These are phyloP conservation scores for Alca torda DNA, from an alignment of 2,797 vertebrate genomes.

Conservation along the genomic window DNA sequence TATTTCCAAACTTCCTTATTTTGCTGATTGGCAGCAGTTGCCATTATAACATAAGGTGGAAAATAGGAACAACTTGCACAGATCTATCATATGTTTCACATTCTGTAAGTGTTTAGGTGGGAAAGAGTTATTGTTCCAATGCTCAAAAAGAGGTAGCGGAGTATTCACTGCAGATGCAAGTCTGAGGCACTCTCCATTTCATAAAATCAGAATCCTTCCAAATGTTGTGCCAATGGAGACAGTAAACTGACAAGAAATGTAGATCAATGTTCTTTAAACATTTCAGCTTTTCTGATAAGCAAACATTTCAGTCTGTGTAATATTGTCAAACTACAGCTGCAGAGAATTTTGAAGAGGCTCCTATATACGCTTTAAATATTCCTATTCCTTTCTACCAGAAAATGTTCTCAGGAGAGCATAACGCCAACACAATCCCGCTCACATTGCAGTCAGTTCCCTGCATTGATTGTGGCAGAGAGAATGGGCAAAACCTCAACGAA, in stretches of 20 bases:
- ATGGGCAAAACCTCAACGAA: neutral
- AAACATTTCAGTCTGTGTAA: slow-evolving; percentile 66
- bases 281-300: slow-evolving; percentile 63
- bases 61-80: slow-evolving; percentile 66
- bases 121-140: slow-evolving; percentile 68
- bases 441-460: neutral
- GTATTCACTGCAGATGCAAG: slow-evolving; percentile 56
- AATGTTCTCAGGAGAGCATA: slow-evolving; percentile 66
- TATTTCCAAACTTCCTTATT: slow-evolving; percentile 22
- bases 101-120: slow-evolving; percentile 66
- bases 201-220: slow-evolving; percentile 62
- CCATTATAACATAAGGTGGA: slow-evolving; percentile 62
- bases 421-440: slow-evolving; percentile 47
- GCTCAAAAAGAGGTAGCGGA: slow-evolving; percentile 47
- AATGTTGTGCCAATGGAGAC: slow-evolving; percentile 67
- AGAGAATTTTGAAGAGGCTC: slow-evolving; percentile 61
- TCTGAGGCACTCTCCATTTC: slow-evolving; percentile 55
- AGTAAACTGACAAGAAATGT: slow-evolving; percentile 69
- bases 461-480: neutral
- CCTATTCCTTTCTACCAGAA: slow-evolving; percentile 39
- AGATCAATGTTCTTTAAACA: slow-evolving; percentile 69
- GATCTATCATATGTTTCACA: slow-evolving; percentile 65
- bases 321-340: slow-evolving; percentile 61
- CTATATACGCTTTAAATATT: slow-evolving; percentile 54
- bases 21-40: slow-evolving; percentile 58